Evolutionary conservation across 2,797 vertebrate species (phyloP).

Genomic region (Sebastes goodei): DNA sequence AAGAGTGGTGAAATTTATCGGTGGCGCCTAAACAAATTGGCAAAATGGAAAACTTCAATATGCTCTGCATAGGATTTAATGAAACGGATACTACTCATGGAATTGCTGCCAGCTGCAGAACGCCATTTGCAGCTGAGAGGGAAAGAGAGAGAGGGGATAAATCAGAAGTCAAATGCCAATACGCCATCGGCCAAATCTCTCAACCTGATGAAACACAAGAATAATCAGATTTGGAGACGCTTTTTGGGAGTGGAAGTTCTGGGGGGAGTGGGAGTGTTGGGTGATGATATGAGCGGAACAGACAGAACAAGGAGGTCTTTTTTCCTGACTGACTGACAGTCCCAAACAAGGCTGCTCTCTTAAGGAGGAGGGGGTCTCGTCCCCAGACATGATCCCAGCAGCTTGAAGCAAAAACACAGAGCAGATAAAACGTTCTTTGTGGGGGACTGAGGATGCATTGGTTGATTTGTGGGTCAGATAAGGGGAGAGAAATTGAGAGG

Average conservation of each 20-base stretch:
- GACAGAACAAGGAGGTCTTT: conserved; percentile 63
- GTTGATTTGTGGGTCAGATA: conserved; percentile 60
- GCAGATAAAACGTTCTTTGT: conserved; percentile 55
- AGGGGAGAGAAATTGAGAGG: conserved; percentile 29
- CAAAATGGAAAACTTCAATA: conserved; percentile 53
- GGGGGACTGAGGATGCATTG: conserved; percentile 16
- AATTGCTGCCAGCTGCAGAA: conserved; percentile 59
- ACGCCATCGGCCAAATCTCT: conserved; percentile 72
- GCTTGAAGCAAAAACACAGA: conserved; percentile 17
- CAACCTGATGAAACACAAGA: conserved; percentile 75
- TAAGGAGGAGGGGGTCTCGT: neutral
- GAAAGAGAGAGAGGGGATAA: conserved; percentile 53
- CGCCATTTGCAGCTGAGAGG: conserved; percentile 45
- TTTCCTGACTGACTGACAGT: conserved; percentile 56
- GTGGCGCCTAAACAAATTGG: conserved; percentile 43
- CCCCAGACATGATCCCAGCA: conserved; percentile 27
- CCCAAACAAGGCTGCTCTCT: conserved; percentile 17
- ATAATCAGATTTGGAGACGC: conserved; percentile 74
- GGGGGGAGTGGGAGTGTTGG: conserved; percentile 32
- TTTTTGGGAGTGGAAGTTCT: conserved; percentile 54
- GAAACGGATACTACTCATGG: conserved; percentile 57
- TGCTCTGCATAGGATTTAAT: conserved; percentile 62
- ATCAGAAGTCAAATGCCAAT: conserved; percentile 76
- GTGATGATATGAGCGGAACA: conserved; percentile 66
- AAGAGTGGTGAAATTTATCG: conserved; percentile 49